Base-by-base conservation (phyloP, 2,888 invertebrate species). In the Rotaria socialis region DNA sequence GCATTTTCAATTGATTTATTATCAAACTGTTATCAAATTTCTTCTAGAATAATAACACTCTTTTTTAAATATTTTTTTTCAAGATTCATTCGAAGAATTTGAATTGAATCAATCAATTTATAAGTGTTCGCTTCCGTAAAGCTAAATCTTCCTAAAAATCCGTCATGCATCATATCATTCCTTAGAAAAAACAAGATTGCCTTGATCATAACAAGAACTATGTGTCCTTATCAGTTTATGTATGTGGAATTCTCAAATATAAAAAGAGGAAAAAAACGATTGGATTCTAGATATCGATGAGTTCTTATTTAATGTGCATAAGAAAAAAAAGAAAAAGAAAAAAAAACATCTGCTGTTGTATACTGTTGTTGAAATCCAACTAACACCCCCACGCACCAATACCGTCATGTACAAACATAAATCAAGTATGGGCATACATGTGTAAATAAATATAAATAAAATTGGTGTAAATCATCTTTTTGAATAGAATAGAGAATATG, bases 341-440 rank as follows among this genome's bases (percentile, higher is more conserved):
- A 56, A 24, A 27, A 27, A 67, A 67, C 14, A 35, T 67, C 16
- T 67, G 27, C 67, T 56, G 67, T 27, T 67, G 35, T 67, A 67
- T 67, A 67, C 67, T 67, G 67, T 67, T 67, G 27, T 67, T 67
- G 27, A 11, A 67, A 67, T 67, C 67, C 35, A 67, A 67, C 5
- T 14, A 67, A 67, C 27, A 60, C 3, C 16, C 52, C 16, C 52
- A 52, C 4, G 27, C 35, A 67, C 67, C 24, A 24, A 58, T 58
- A 10, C 58, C 24, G 10, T n/a, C n/a, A 58, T n/a, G 6, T 24
- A 35, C 67, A 67, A 27, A 35, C 2, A 67, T 3, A 67, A 67
- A 35, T 67, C 35, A 35, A 67, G 35, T 67, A 67, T 35, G 16
- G 60, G 24, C 35, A 35, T 67, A 67, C 16, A 67, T 67, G 6